phyloP scores from a whole-genome alignment of 2,797 vertebrate species.

The Gadopsis marmoratus region DNA sequence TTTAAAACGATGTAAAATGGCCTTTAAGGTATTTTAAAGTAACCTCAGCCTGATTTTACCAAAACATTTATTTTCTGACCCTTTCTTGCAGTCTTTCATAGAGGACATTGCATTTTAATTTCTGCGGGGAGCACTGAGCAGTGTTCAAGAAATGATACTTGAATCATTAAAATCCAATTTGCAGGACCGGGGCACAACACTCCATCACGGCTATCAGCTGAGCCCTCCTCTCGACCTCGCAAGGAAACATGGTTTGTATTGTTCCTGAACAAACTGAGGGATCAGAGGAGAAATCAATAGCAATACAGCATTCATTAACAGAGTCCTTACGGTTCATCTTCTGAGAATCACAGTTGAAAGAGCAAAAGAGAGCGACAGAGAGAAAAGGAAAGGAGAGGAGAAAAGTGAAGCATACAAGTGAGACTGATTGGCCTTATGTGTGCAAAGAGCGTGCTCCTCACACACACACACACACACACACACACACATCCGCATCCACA shows the following conservation, averaged over 20 bases:
- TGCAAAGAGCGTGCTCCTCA: conserved; percentile 23
- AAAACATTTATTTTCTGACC: conserved; percentile 8
- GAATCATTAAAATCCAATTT: conserved; percentile 78
- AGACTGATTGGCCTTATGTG: conserved; percentile 58
- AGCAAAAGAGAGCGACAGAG: conserved; percentile 15
- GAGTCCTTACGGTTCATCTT: conserved; percentile 66
- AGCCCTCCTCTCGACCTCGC: conserved; percentile 38
- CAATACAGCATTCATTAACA: conserved; percentile 73
- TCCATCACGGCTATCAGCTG: conserved; percentile 63
- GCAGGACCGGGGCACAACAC: conserved; percentile 45
- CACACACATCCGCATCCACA: conserved; percentile 19
- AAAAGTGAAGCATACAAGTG: conserved; percentile 36
- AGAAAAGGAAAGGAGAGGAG: conserved; percentile 13
- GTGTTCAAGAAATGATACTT: conserved; percentile 63
- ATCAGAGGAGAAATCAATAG: conserved; percentile 80
- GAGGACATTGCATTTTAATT: conserved; percentile 48
- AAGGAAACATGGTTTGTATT: conserved; percentile 56
- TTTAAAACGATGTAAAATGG: background rate
- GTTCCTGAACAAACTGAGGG: conserved; percentile 67
- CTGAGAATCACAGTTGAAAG: conserved; percentile 51
- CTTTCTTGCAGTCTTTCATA: conserved; percentile 25
- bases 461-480: conserved; percentile 33
- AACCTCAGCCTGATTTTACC: background rate
- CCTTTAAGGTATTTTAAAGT: background rate
- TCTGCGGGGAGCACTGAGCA: conserved; percentile 42